Evolutionary conservation across 2,113 vertebrate genomes (phyloP).

Genomic region (Prietella phreatophila): DNA sequence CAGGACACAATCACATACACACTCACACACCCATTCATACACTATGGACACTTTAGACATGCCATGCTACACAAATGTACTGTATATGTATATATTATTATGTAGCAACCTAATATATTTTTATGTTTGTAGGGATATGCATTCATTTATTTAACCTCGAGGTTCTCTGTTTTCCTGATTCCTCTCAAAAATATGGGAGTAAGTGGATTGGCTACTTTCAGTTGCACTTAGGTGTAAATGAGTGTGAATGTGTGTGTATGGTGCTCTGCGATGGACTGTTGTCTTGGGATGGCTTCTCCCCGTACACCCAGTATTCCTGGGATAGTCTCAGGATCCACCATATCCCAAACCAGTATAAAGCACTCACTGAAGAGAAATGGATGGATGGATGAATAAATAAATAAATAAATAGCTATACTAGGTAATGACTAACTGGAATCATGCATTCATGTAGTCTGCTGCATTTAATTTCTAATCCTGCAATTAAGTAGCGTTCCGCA

Average conservation of each 20-base stretch:
- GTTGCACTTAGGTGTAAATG: neutral
- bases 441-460: neutral
- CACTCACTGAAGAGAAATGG: neutral
- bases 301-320: no score
- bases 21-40: no score
- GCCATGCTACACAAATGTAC: no score
- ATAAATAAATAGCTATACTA: neutral
- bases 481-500: neutral
- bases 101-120: neutral
- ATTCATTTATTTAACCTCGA: neutral
- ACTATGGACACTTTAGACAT: no score
- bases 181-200: neutral
- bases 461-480: neutral
- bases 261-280: neutral
- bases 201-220: neutral
- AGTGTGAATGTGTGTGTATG: neutral
- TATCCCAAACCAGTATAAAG: neutral
- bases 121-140: neutral
- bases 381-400: neutral
- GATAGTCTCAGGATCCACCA: no score
- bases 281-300: neutral
- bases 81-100: no score
- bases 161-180: neutral
- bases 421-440: neutral
- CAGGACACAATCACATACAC: no score